Conservation (phyloP, 2,888 invertebrate genomes). For the Anagyrus pseudococci region DNA sequence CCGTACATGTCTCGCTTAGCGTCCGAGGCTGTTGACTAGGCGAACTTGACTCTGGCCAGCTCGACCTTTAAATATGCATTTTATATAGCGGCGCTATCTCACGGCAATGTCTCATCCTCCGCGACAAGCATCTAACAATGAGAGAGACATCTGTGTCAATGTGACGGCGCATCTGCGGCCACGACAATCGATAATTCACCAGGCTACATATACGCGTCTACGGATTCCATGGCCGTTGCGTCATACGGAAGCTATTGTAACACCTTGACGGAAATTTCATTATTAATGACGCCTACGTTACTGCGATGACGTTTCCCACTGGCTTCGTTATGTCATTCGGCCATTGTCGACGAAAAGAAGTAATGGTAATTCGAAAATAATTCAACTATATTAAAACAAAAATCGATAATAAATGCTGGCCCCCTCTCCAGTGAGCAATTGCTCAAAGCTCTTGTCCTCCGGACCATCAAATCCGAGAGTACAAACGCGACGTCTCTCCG, state of each 20-base stretch:
- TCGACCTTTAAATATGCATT: constrained; percentile 29
- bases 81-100: constrained; percentile 15
- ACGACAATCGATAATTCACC: constrained; percentile 17
- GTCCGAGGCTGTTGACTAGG: not conserved
- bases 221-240: constrained; percentile 3
- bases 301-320: too few species aligned
- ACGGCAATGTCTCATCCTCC: not conserved
- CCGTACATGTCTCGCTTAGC: constrained; percentile 14
- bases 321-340: too few species aligned
- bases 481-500: too few species aligned
- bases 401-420: too few species aligned
- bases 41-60: constrained; percentile 31
- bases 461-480: too few species aligned
- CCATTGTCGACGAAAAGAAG: too few species aligned
- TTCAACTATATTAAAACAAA: too few species aligned
- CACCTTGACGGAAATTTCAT: not conserved
- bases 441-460: too few species aligned
- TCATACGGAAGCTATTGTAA: not conserved
- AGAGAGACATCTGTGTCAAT: constrained; percentile 40
- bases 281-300: too few species aligned
- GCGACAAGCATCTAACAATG: constrained; percentile 2
- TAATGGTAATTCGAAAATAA: too few species aligned
- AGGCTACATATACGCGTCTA: not conserved
- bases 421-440: too few species aligned
- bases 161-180: constrained; percentile 9